Evolutionary conservation across 92 coral and sea anemone species (phyloP).

Genomic region (Palythoa grandiflora): DNA sequence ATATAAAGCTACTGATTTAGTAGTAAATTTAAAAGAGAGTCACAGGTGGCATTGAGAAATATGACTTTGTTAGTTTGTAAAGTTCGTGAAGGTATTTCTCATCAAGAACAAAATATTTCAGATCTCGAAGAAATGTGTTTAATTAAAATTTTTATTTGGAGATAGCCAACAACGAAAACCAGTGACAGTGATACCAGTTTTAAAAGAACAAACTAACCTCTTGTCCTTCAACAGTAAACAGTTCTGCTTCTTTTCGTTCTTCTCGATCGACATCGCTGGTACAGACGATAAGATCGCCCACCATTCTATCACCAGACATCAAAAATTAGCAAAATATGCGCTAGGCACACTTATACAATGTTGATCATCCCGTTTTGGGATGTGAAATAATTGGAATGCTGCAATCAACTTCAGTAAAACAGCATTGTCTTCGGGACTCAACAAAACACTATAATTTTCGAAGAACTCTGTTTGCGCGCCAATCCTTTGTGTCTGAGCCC

Average conservation of each 20-base stretch:
- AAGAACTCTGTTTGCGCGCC: constrained; percentile 38
- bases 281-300: constrained; percentile 2
- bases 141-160: neutral
- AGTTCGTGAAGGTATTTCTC: neutral
- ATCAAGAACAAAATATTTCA: neutral
- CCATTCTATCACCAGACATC: constrained; percentile 39
- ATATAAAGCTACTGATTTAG: too few species aligned
- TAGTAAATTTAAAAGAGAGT: too few species aligned
- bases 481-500: constrained; percentile 64
- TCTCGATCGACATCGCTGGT: neutral
- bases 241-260: neutral
- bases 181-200: too few species aligned
- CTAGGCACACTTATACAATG: neutral
- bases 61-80: too few species aligned
- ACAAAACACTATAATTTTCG: neutral
- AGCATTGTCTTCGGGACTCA: neutral
- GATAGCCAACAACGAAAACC: neutral
- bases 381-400: neutral
- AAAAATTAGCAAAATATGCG: neutral
- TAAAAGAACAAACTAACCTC: constrained; percentile 6
- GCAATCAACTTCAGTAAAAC: neutral
- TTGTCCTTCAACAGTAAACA: neutral
- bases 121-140: neutral
- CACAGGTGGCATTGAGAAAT: too few species aligned
- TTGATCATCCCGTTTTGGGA: neutral